Evolutionary conservation across 2,797 vertebrate species (phyloP).

Genomic region (Sternarchorhynchus goeldii): DNA sequence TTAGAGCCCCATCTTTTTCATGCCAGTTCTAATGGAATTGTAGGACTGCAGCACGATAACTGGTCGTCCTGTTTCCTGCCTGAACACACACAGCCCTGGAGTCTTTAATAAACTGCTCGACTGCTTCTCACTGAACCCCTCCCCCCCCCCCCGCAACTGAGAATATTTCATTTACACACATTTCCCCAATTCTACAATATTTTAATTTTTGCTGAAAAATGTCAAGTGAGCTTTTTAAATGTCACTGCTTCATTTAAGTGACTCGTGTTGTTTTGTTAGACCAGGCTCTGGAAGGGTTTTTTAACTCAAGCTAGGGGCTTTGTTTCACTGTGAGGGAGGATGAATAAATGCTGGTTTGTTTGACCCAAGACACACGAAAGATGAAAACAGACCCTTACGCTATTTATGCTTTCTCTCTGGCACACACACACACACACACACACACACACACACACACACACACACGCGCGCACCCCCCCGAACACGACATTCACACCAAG

Average conservation of each 20-base stretch:
- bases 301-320: not conserved
- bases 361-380: no score
- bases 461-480: not conserved
- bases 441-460: conserved; percentile 15
- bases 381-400: no score
- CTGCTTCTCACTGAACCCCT: conserved; percentile 24
- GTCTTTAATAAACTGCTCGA: conserved; percentile 32
- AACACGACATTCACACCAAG: no score
- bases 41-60: conserved; percentile 55
- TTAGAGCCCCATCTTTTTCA: conserved; percentile 57
- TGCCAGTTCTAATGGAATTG: conserved; percentile 54
- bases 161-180: conserved; percentile 32
- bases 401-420: not conserved
- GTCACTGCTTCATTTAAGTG: not conserved
- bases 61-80: conserved; percentile 50
- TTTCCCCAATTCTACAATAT: conserved; percentile 12
- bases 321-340: no score
- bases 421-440: conserved; percentile 13
- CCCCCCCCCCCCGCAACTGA: conserved; percentile 29
- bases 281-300: not conserved
- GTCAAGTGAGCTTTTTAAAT: conserved; percentile 18
- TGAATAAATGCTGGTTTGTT: no score
- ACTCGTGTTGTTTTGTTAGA: no score
- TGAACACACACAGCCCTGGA: conserved; percentile 26
- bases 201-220: conserved; percentile 29